Evolutionary conservation across 2,888 invertebrate species (phyloP).

Genomic region (Sinhomidia bicolor): DNA sequence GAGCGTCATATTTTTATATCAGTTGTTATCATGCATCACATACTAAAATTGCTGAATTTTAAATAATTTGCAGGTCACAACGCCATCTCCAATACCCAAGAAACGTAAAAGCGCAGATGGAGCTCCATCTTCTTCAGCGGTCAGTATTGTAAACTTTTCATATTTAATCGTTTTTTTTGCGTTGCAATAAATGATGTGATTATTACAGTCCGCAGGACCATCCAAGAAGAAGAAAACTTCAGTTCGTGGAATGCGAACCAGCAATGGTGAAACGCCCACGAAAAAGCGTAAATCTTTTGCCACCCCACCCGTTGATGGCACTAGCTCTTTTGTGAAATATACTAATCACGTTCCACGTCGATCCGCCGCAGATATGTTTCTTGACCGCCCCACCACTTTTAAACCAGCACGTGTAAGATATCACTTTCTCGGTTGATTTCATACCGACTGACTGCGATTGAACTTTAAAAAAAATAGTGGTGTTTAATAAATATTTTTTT

Average conservation of each 20-base stretch:
- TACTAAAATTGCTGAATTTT: no score
- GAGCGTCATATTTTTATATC: no score
- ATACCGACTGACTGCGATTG: background rate
- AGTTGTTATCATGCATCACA: no score
- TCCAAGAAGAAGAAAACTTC: slow-evolving; percentile 70
- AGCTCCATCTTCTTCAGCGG: slow-evolving; percentile 8
- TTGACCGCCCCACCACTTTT: slow-evolving; percentile 87
- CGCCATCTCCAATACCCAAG: slow-evolving; percentile 52
- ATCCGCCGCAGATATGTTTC: slow-evolving; percentile 84
- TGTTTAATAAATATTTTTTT: slow-evolving; percentile 76
- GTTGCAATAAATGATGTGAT: background rate
- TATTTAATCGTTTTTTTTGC: background rate
- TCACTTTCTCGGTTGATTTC: background rate
- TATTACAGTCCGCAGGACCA: slow-evolving; percentile 30
- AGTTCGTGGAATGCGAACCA: no score
- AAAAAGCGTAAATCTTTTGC: slow-evolving; percentile 56
- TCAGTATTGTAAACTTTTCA: background rate
- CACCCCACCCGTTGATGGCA: slow-evolving; percentile 52
- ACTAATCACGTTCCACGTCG: slow-evolving; percentile 82
- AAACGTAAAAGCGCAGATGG: slow-evolving; percentile 62
- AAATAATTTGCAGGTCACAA: background rate
- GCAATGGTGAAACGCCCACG: slow-evolving; percentile 56
- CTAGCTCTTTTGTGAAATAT: slow-evolving; percentile 56
- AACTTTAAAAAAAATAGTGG: no score
- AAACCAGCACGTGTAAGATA: slow-evolving; percentile 86